These are phyloP conservation scores for Musca domestica DNA, from an alignment of 1,140 invertebrate species.

Conservation along the genomic window DNA sequence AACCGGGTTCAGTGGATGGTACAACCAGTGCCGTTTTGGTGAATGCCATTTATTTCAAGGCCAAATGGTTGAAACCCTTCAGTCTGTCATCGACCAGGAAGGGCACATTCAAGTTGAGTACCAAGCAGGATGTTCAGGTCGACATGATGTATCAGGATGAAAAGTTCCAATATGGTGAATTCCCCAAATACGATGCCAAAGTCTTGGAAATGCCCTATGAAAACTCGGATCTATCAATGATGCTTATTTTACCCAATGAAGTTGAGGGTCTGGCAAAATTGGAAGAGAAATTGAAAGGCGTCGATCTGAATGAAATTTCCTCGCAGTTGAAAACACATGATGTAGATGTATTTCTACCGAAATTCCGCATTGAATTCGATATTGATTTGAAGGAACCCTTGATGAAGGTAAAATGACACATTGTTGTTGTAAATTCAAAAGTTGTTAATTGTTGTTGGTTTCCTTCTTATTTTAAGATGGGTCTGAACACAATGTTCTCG, in stretches of 20 bases:
- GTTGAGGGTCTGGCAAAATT: conserved; percentile 47
- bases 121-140: background rate
- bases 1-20: conserved; percentile 7
- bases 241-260: conserved; percentile 25
- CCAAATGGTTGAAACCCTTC: conserved; percentile 25
- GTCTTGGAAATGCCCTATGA: conserved; percentile 25
- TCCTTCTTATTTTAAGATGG: conserved; percentile 55
- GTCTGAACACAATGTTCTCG: conserved; percentile 60
- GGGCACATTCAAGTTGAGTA: conserved; percentile 8
- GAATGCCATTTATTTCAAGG: conserved; percentile 31
- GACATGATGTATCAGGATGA: conserved; percentile 26
- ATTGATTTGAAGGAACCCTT: conserved; percentile 58
- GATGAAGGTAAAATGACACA: conserved; percentile 54
- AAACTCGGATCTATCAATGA: conserved; percentile 26
- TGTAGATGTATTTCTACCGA: conserved; percentile 60
- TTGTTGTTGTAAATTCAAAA: background rate
- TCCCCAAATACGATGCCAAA: conserved; percentile 21
- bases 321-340: conserved; percentile 32
- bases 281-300: conserved; percentile 51
- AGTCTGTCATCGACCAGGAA: background rate
- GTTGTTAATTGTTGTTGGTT: background rate
- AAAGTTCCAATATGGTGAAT: conserved; percentile 23
- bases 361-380: conserved; percentile 61
- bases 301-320: conserved; percentile 49
- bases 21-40: conserved; percentile 21